phyloP scores from a whole-genome alignment of 1,140 invertebrate genomes.

The Melanaphis sacchari region DNA sequence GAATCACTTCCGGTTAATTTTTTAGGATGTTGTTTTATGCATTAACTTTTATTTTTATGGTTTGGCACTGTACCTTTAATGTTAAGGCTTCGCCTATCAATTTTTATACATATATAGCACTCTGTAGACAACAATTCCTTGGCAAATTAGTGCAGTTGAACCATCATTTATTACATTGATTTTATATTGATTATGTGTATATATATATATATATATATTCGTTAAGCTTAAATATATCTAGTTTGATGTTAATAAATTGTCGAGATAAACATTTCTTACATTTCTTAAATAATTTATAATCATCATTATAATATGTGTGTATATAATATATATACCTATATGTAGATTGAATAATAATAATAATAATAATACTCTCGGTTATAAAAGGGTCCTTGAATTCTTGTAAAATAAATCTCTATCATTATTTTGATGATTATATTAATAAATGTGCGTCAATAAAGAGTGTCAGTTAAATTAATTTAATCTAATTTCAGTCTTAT shows the following conservation, averaged over 20 bases:
- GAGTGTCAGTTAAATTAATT: background rate
- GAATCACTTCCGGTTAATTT: background rate
- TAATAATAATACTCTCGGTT: background rate
- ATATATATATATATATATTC: too few species aligned
- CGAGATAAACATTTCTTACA: background rate
- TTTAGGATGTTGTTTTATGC: background rate
- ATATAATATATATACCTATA: background rate
- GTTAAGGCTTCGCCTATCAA: background rate
- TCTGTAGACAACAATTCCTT: background rate
- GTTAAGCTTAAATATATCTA: background rate
- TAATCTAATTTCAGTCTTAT: background rate
- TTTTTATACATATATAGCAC: background rate
- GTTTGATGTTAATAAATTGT: background rate
- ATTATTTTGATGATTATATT: background rate
- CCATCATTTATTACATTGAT: background rate
- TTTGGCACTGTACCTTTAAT: background rate
- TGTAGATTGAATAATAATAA: background rate
- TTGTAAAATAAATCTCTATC: background rate
- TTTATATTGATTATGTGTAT: background rate
- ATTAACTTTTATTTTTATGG: background rate
- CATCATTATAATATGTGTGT: background rate
- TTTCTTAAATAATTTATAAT: background rate
- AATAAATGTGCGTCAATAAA: background rate
- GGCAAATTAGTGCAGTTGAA: background rate
- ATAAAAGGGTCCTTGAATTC: background rate